Evolutionary conservation across 2,113 vertebrate species (phyloP), one percentile per base, ranked within the genome.

Genomic region (Emydocephalus ijimae): DNA sequence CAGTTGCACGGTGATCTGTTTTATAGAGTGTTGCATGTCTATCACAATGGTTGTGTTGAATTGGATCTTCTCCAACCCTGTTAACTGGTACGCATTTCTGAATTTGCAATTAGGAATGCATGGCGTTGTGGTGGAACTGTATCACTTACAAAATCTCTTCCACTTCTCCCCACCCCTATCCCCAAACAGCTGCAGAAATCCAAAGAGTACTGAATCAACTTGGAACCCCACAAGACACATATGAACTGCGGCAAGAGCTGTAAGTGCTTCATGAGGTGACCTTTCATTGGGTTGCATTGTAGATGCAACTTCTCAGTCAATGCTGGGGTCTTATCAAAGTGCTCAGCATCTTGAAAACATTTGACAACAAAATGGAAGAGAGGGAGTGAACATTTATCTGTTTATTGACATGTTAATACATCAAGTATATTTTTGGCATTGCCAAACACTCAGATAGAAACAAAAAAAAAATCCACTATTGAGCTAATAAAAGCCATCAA

Each of bases 191-290:
- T 94, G 98, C 97, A 1, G 99, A 99, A 95, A 98, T 99, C 96
- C 99, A 99, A 95, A 98, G 98, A 94, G 96, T 98, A 69, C 97
- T 99, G 34, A 97, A 98, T 96, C 98, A 98, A 91, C 98, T 99
- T 91, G 99, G 98, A 95, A 98, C 98, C 3, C 98, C 98, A 85
- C 98, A 98, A 94, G 99, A 99, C 95, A 98, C 97, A 6, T 95
- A 97, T 89, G 98, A 99, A 88, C 96, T 99, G 55, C 96, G 97
- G 91, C 98, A 99, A 88, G 98, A 98, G 59, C 98, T 99, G 99
- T 99, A 97, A 99, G 99, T 98, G 95, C 94, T 96, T 95, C 85
- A 95, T 85, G 52, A 59, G 18, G 92, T 93, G 92, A 92, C 0
- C 3, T 92, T 92, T 93, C 0, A 91, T 95, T 96, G 94, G 59